Percentiles rank a stretch among this genome's conserved stretches.
Evolutionary conservation across 2,113 vertebrate species (phyloP).

Genomic region (Pampusana beccarii): DNA sequence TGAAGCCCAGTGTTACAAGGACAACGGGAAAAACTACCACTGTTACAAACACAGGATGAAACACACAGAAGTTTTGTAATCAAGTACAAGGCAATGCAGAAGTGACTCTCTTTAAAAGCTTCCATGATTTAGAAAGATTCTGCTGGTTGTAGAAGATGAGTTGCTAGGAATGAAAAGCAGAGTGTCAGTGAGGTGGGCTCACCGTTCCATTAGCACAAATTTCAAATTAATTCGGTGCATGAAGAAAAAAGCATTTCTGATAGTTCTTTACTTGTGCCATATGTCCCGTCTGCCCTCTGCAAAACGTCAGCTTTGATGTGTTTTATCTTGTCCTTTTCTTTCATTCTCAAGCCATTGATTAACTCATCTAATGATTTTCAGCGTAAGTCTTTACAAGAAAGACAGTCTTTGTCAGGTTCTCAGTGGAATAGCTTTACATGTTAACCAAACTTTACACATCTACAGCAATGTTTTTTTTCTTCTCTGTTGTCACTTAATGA

Average conservation of each 20-base stretch:
- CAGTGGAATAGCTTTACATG: neutral
- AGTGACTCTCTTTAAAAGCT: neutral
- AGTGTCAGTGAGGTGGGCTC: neutral
- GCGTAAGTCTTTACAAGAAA: neutral
- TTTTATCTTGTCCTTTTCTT: neutral
- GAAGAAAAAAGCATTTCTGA: neutral
- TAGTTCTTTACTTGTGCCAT: neutral
- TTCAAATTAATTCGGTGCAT: neutral
- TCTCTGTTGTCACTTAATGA: neutral
- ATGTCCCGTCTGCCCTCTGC: neutral
- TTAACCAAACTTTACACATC: neutral
- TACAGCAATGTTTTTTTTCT: neutral
- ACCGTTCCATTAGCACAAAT: neutral
- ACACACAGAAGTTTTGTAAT: neutral
- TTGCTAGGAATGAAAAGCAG: neutral
- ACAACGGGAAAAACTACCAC: neutral
- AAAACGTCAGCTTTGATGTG: neutral
- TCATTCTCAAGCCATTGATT: neutral
- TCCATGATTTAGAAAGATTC: neutral
- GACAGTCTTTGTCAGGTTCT: neutral
- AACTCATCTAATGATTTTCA: conserved; percentile 8
- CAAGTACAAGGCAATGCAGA: neutral
- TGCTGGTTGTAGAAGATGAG: neutral
- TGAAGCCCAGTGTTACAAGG: neutral
- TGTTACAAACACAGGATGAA: neutral